Evolutionary conservation across 2,888 invertebrate genomes (phyloP).

Genomic region (Rhimphoctona megacephalus): DNA sequence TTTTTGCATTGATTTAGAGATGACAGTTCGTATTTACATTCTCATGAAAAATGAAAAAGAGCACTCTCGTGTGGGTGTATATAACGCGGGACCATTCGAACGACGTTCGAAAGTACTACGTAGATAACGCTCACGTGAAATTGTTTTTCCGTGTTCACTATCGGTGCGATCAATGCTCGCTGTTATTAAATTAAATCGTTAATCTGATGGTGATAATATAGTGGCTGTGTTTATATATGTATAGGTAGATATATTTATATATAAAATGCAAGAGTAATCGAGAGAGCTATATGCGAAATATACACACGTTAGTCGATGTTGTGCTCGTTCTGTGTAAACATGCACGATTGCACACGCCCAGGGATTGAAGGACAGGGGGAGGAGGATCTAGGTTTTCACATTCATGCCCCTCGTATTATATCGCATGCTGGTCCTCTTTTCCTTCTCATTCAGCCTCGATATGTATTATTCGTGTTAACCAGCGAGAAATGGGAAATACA

Average conservation of each 20-base stretch:
- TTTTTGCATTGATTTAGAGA: constrained; percentile 26
- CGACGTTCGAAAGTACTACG: constrained; percentile 59
- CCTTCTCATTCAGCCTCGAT: constrained; percentile 61
- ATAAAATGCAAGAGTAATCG: constrained; percentile 45
- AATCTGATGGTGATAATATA: constrained; percentile 80
- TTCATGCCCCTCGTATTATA: constrained; percentile 73
- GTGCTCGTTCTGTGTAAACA: constrained; percentile 71
- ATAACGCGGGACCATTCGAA: constrained; percentile 31
- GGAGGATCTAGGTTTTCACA: constrained; percentile 60
- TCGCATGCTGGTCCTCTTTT: constrained; percentile 53
- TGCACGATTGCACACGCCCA: constrained; percentile 75
- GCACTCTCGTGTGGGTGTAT: background rate
- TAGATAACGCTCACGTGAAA: constrained; percentile 72
- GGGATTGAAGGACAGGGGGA: constrained; percentile 26
- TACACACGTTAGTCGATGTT: constrained; percentile 62
- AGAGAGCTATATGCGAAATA: constrained; percentile 20
- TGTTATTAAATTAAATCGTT: constrained; percentile 81
- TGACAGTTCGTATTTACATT: constrained; percentile 6
- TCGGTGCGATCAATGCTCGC: constrained; percentile 77
- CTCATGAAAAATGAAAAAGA: constrained; percentile 37
- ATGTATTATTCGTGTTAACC: constrained; percentile 70
- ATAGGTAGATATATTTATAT: constrained; percentile 20
- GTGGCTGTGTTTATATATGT: constrained; percentile 65
- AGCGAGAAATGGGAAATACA: constrained; percentile 68
- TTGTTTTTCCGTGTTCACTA: constrained; percentile 80